Conservation (phyloP, 2,888 invertebrate genomes). For the Caprella mutica region DNA sequence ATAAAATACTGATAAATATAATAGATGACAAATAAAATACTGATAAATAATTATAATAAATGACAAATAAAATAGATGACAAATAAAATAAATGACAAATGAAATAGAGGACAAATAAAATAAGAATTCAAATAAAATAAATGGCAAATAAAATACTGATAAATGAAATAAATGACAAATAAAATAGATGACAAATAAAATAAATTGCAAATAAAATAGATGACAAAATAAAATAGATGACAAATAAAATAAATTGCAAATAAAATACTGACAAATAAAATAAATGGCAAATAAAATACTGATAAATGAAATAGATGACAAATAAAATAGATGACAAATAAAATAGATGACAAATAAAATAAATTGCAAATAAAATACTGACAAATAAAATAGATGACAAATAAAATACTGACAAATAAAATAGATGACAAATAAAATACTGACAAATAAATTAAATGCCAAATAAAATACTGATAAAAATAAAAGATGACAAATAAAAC, state of each 20-base stretch:
- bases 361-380: no score
- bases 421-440: no score
- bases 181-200: neutral
- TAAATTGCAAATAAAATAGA: neutral
- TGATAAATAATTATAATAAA: neutral
- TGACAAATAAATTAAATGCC: no score
- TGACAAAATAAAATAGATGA: neutral
- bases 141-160: neutral
- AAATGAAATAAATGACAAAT: no score
- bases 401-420: neutral
- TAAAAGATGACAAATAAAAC: no score
- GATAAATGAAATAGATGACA: no score
- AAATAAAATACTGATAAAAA: no score
- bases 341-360: no score
- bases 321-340: no score
- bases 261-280: no score
- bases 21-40: neutral
- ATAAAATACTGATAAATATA: neutral
- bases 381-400: neutral
- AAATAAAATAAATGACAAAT: neutral
- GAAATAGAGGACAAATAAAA: neutral
- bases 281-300: no score
- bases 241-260: neutral
- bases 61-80: neutral
- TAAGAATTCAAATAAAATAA: neutral